These are phyloP conservation scores for Fopius arisanus DNA, from an alignment of 1,140 invertebrate species.

Conservation along the genomic window DNA sequence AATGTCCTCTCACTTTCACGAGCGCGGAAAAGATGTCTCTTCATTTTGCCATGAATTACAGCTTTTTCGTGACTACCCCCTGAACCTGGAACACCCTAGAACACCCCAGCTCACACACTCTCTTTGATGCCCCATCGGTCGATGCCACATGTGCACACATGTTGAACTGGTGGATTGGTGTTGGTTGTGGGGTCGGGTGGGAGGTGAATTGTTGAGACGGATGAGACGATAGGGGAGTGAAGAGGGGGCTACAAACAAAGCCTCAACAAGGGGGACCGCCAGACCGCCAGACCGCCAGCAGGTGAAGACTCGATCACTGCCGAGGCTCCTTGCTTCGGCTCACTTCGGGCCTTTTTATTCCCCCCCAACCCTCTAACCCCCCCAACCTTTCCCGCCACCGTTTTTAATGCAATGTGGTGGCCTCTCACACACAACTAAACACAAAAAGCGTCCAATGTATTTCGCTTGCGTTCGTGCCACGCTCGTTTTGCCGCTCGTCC, in stretches of 20 bases:
- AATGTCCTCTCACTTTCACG: slow-evolving; percentile 7
- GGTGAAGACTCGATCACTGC: slow-evolving; percentile 4
- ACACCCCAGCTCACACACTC: too few species aligned
- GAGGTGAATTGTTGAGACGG: slow-evolving; percentile 8
- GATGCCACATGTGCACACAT: too few species aligned
- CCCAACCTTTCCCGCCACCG: slow-evolving; percentile 2
- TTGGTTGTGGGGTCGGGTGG: neutral
- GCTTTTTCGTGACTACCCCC: too few species aligned
- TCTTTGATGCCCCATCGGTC: too few species aligned
- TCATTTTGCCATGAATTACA: neutral
- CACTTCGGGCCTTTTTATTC: neutral
- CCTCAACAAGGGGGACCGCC: neutral
- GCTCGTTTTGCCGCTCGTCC: slow-evolving; percentile 1
- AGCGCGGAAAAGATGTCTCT: neutral
- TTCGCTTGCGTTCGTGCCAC: neutral
- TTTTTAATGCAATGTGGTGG: neutral
- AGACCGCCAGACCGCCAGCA: too few species aligned
- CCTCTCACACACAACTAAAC: neutral
- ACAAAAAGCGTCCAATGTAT: neutral
- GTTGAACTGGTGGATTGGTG: too few species aligned
- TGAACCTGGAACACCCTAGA: too few species aligned
- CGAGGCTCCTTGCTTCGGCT: neutral
- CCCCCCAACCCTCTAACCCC: neutral
- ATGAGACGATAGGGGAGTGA: neutral
- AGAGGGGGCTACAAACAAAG: slow-evolving; percentile 3